Evolutionary conservation across 2,888 invertebrate species (phyloP), one percentile per base, ranked within the genome.

Genomic region (Heliconius ismenius): DNA sequence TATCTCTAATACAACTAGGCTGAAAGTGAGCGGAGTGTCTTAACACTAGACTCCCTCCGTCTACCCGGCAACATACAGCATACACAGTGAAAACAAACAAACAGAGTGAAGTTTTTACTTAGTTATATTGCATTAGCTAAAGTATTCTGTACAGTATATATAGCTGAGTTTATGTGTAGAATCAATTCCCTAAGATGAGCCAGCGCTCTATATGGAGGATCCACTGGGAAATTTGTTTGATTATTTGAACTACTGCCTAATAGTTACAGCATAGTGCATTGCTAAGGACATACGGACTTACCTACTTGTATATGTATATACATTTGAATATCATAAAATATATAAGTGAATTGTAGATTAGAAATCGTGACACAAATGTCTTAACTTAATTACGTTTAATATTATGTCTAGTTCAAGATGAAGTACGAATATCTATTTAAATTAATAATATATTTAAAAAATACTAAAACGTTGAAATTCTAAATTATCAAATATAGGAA

Each of bases 171-270:
- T 70, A n/a, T 54, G 32, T 58, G 13, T 58, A 54, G 32, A 70
- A 54, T 32, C 32, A 70, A 70, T 70, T 70, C 70, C 70, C 70
- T 58, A n/a, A 70, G 70, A 70, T 70, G 70, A 70, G 13, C 21
- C 54, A n/a, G 32, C 21, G 54, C n/a, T 32, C 13, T 32, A 54
- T 70, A 70, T 13, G 21, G 70, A 70, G 32, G 6, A 28, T 54
- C 70, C 70, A 28, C 32, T 70, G 70, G 70, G 70, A 70, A 70
- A 70, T 70, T 70, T 58, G 32, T 54, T 32, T 58, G 70, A 70
- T 70, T 70, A 58, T 70, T 70, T 70, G 54, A 32, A 70, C 58
- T 58, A n/a, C 54, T 67, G n/a, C 65, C 65, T 58, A 70, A 54
- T 54, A 69, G 54, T 70, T 32, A 54, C n/a, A 58, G n/a, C n/a